A percentile compares a stretch with the other conserved stretches of the same genome.
These are phyloP conservation scores for Illadopsis cleaveri DNA, from an alignment of 2,113 vertebrate genomes.

Conservation along the genomic window DNA sequence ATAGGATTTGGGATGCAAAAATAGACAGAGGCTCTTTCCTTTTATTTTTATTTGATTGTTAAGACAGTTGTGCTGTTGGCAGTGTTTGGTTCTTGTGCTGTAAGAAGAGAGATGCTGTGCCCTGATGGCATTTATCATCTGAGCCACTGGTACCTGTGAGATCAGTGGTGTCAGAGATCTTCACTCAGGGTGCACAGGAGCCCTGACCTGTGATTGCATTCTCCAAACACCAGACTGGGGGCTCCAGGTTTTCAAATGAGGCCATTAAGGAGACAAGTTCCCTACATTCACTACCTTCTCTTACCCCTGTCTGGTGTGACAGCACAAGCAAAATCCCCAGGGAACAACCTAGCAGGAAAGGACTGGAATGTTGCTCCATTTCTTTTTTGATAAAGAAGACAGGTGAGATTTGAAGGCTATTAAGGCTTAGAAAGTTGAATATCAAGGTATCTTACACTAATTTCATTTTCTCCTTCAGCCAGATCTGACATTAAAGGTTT, in stretches of 20 bases:
- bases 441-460: background rate
- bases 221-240: background rate
- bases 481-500: background rate
- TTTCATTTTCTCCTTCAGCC: background rate
- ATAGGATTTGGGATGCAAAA: background rate
- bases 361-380: background rate
- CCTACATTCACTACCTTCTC: too few species aligned
- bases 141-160: background rate
- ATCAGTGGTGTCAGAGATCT: background rate
- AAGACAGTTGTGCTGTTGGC: background rate
- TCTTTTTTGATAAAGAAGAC: background rate
- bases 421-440: background rate
- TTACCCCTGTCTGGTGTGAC: fast-evolving
- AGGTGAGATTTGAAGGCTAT: background rate
- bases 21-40: too few species aligned
- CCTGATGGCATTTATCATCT: background rate
- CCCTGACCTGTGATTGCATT: background rate
- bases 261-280: background rate
- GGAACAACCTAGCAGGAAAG: background rate
- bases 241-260: background rate
- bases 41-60: background rate
- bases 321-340: background rate
- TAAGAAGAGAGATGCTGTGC: background rate
- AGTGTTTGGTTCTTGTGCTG: background rate
- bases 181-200: background rate